Evolutionary conservation across 2,797 vertebrate genomes (phyloP), one percentile per base, ranked within the genome.

Genomic region (Anolis apletophallus): DNA sequence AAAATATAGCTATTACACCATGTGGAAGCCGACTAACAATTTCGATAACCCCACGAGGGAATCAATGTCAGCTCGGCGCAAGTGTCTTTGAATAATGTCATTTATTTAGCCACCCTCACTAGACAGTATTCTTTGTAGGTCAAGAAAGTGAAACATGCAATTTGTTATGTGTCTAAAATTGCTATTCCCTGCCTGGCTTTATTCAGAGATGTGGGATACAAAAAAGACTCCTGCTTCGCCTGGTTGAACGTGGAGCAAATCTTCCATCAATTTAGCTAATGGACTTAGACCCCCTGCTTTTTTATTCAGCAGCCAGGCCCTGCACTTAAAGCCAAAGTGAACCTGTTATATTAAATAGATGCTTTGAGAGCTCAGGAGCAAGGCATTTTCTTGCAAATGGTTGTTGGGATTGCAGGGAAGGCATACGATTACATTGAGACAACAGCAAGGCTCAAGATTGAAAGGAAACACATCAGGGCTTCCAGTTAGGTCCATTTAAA

Each of bases 191-290:
- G 1, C 81, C n/a, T 17, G 1, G 19, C n/a, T 55, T 72, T 34
- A 78, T 84, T 29, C 54, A 59, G 83, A 90, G 88, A 50, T 29
- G 26, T 40, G n/a, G 2, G 26, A 13, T 91, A 85, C 82, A 87
- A 34, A 29, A 32, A 12, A 67, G 46, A 46, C 68, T 57, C 61
- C 12, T 21, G 2, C 80, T 83, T 21, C 72, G 0, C 1, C 83
- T 46, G 21, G 81, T 79, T 80, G 81, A 81, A 90, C 88, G 81
- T 54, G 50, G 13, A 57, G 54, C n/a, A 57, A 55, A 72, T 71
- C 52, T 90, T 88, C 88, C 80, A 80, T 81, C 74, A 87, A 83
- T 76, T 54, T 50, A 83, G 85, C 89, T 54, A 74, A 86, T 87
- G 29, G 7, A 72, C 11, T 0, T 54, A 74, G 87, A 64, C 52